A percentile compares a stretch with the other conserved stretches of the same genome.
Evolutionary conservation across 2,797 vertebrate species (phyloP).

Genomic region (Peromyscus melanophrys): DNA sequence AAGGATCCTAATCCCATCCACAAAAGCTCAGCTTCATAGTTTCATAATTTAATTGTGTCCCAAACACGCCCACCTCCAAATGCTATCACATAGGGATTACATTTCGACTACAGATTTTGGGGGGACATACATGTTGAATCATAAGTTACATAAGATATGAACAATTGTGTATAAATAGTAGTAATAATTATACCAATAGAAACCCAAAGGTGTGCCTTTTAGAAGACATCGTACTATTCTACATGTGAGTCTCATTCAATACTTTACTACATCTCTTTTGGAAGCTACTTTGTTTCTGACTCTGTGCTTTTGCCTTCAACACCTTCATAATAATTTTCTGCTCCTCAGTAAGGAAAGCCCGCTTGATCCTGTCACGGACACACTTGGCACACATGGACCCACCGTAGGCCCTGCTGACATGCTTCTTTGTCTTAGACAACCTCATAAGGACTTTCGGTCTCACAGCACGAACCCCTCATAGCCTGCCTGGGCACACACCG

Average conservation of each 20-base stretch:
- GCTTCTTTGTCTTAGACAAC: too few species aligned
- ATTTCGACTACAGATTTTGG: background rate
- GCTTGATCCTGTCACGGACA: too few species aligned
- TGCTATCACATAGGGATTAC: background rate
- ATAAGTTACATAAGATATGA: background rate
- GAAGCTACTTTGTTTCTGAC: too few species aligned
- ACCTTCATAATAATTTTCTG: too few species aligned
- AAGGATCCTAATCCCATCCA: background rate
- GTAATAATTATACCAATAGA: background rate
- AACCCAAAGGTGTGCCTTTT: background rate
- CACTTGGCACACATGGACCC: too few species aligned
- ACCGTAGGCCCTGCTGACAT: too few species aligned
- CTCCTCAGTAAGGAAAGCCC: too few species aligned
- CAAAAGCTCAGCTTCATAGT: background rate
- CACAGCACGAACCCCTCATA: too few species aligned
- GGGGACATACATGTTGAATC: background rate
- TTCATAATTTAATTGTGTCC: background rate
- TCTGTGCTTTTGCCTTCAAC: too few species aligned
- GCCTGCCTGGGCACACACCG: too few species aligned
- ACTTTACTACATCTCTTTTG: background rate
- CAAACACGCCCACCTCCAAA: background rate
- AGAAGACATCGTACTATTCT: background rate
- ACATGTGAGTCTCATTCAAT: background rate
- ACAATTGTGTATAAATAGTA: background rate
- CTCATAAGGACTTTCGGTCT: too few species aligned